A percentile compares a stretch with the other conserved stretches of the same genome.
These are phyloP conservation scores for Gymnopithys bicolor DNA, from an alignment of 2,797 vertebrate species.

Conservation along the genomic window DNA sequence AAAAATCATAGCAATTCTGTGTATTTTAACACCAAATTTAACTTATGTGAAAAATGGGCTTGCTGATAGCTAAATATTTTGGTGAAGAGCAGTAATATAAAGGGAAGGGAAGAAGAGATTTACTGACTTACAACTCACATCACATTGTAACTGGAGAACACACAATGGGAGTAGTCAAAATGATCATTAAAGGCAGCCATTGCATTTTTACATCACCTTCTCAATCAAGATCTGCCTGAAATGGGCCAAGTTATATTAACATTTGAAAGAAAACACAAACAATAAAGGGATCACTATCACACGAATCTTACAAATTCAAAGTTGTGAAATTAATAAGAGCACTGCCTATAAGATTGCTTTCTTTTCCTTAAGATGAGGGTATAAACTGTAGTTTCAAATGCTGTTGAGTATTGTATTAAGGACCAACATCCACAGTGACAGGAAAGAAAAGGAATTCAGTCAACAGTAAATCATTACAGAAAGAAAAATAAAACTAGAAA, in stretches of 20 bases:
- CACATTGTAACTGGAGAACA: conserved; percentile 28
- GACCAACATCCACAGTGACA: not conserved
- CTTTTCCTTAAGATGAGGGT: not conserved
- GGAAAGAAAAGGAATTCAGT: not conserved
- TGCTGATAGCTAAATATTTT: conserved; percentile 14
- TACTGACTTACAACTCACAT: conserved; percentile 5
- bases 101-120: not conserved
- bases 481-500: not conserved
- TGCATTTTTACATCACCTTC: conserved; percentile 12
- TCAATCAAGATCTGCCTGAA: conserved; percentile 50
- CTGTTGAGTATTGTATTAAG: not conserved
- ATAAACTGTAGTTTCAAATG: conserved; percentile 15
- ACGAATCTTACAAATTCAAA: not conserved
- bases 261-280: conserved; percentile 8
- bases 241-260: not conserved
- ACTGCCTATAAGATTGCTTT: not conserved
- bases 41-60: not conserved
- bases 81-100: not conserved
- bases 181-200: conserved; percentile 32
- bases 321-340: not conserved
- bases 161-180: conserved; percentile 60
- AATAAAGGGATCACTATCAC: conserved; percentile 14
- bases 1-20: not conserved
- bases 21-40: conserved; percentile 22
- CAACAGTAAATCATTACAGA: not conserved